Conservation (phyloP, 92 coral and sea anemone genomes). For the Umimayanthus kanabou region DNA sequence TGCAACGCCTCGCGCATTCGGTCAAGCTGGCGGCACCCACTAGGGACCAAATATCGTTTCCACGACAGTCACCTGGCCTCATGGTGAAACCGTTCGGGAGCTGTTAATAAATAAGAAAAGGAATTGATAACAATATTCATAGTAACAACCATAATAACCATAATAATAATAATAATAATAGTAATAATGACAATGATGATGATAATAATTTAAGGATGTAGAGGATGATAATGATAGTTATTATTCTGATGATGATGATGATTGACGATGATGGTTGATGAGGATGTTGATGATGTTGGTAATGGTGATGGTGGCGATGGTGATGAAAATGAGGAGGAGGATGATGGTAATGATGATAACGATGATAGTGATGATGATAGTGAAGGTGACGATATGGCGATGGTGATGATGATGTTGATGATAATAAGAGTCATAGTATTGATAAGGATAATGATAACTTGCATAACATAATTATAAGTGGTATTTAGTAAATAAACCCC, state of each 20-base stretch:
- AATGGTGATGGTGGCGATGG: neutral
- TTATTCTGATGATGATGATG: neutral
- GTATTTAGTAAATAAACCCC: no score
- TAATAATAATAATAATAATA: no score
- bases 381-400: neutral
- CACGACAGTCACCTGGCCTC: slow-evolving; percentile 46
- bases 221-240: neutral
- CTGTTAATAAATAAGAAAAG: neutral
- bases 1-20: slow-evolving; percentile 37
- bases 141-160: no score
- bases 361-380: neutral
- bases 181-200: no score
- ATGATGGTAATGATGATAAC: no score
- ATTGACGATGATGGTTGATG: no score
- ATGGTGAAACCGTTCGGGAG: slow-evolving; percentile 26
- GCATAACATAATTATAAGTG: no score
- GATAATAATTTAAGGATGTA: neutral
- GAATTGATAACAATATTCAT: no score
- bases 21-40: slow-evolving; percentile 2
- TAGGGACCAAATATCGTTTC: slow-evolving; percentile 33
- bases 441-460: no score
- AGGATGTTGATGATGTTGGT: neutral
- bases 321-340: neutral
- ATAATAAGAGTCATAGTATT: no score
- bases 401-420: no score